Evolutionary conservation across 2,113 vertebrate species (phyloP).

Genomic region (Stegastes partitus): DNA sequence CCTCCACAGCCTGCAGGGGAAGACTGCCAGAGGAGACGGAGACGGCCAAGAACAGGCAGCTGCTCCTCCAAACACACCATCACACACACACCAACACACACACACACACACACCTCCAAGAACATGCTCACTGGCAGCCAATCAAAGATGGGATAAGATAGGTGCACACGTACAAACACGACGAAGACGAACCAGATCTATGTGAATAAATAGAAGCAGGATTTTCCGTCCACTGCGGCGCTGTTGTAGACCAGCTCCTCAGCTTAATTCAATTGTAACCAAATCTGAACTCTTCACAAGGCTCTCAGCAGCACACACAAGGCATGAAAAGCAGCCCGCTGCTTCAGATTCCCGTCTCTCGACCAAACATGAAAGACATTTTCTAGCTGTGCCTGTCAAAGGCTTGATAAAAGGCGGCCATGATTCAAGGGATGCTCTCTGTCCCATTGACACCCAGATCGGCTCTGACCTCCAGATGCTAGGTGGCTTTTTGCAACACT

Average conservation of each 20-base stretch:
- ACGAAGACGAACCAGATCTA: not conserved
- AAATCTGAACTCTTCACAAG: conserved; percentile 59
- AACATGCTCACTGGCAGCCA: conserved; percentile 37
- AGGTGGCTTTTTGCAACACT: conserved; percentile 74
- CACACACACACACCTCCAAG: conserved; percentile 1
- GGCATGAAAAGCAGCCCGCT: conserved; percentile 63
- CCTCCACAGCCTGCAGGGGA: conserved; percentile 68
- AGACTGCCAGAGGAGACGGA: conserved; percentile 56
- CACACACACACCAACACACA: conserved; percentile 1
- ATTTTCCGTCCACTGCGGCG: not conserved
- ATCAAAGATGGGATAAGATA: conserved; percentile 9
- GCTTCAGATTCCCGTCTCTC: conserved; percentile 62
- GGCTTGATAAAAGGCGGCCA: conserved; percentile 69
- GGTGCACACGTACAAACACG: not conserved
- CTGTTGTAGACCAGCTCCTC: conserved; percentile 43
- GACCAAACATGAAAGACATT: conserved; percentile 81
- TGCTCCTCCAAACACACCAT: conserved; percentile 34
- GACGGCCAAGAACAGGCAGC: conserved; percentile 53
- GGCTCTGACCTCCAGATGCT: conserved; percentile 78
- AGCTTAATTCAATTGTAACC: conserved; percentile 74
- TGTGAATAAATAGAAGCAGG: conserved; percentile 23
- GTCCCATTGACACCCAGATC: conserved; percentile 67
- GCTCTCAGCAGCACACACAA: conserved; percentile 53
- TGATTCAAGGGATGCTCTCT: conserved; percentile 72
- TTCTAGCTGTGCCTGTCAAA: conserved; percentile 73